These are phyloP conservation scores for Echinarachnius parma DNA, from an alignment of 53 echinoderm and acorn worm species.

Conservation along the genomic window DNA sequence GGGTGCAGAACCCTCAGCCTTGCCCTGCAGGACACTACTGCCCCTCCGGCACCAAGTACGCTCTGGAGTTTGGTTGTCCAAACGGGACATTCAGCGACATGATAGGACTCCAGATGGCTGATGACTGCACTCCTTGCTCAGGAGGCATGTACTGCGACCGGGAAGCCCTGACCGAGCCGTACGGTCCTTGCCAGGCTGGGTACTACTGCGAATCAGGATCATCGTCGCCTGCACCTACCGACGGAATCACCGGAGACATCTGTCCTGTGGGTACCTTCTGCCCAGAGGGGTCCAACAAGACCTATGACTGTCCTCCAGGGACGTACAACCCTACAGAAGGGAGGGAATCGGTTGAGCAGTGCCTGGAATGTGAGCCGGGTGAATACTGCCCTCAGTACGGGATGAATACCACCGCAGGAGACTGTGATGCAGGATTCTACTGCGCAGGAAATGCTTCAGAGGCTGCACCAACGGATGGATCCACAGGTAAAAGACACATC, in stretches of 20 bases:
- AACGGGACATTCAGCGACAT: constrained; percentile 81
- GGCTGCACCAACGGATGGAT: constrained; percentile 81
- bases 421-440: constrained; percentile 80
- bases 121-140: constrained; percentile 77
- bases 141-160: constrained; percentile 89
- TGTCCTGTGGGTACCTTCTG: constrained; percentile 84
- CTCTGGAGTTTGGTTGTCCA: constrained; percentile 71
- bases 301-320: constrained; percentile 89
- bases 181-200: constrained; percentile 41
- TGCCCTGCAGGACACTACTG: constrained; percentile 96
- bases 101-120: constrained; percentile 40
- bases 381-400: constrained; percentile 93
- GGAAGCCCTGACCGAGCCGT: constrained; percentile 61
- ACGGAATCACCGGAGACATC: constrained; percentile 88
- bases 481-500: too few species aligned
- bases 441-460: constrained; percentile 74
- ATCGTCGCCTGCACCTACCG: constrained; percentile 55
- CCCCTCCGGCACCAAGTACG: constrained; percentile 71
- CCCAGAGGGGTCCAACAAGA: constrained; percentile 83
- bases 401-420: constrained; percentile 81
- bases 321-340: constrained; percentile 97
- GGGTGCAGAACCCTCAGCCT: constrained; percentile 88
- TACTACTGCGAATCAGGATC: constrained; percentile 84
- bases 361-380: constrained; percentile 85
- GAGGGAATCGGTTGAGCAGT: constrained; percentile 77